Base-by-base conservation (phyloP, 1,140 invertebrate species). In the Globodera ellingtonae region DNA sequence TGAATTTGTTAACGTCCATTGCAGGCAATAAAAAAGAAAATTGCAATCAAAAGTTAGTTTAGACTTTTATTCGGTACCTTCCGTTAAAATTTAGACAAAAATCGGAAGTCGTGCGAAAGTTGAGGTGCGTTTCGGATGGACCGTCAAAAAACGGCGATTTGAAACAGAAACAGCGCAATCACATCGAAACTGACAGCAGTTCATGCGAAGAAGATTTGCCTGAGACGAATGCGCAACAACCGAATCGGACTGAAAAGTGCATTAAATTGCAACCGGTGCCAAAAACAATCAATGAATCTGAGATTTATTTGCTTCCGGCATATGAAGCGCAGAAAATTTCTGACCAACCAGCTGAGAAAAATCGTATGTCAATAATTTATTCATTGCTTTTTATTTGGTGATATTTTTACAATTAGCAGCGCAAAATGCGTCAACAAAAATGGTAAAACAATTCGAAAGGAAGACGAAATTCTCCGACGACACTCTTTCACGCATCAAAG, bases 401-500 rank as follows among this genome's bases (percentile, higher is more conserved):
- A 62, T 62, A 62, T 62, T 62, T 18, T 15, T 9, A 8, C 9
- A n/a, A 50, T 56, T 76, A 21, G 5, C 65, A 18, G 4, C 18
- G 35, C 47, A 21, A 15, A 35, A 78, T 18, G 1, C 47, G 48
- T 70, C 75, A 48, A 46, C 13, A 52, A 6, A 79, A 72, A 78
- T 4, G 15, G 52, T 75, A 35, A 15, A 66, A 18, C 56, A 62
- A 18, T 6, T 18, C 56, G 18, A 62, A 62, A 18, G 5, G 6
- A 13, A 62, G 21, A 18, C 18, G 56, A 13, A 62, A 62, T 62
- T 13, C 15, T 62, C 10, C 56, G 76, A 77, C 50, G 59, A 76
- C 50, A 18, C 72, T 7, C 71, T 86, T 52, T 62, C 56, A n/a
- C 59, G 50, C 47, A 84, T 87, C 35, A 89, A 85, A 80, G 87